These are phyloP conservation scores for Aquatica leii DNA, from an alignment of 2,888 invertebrate species.

Conservation along the genomic window DNA sequence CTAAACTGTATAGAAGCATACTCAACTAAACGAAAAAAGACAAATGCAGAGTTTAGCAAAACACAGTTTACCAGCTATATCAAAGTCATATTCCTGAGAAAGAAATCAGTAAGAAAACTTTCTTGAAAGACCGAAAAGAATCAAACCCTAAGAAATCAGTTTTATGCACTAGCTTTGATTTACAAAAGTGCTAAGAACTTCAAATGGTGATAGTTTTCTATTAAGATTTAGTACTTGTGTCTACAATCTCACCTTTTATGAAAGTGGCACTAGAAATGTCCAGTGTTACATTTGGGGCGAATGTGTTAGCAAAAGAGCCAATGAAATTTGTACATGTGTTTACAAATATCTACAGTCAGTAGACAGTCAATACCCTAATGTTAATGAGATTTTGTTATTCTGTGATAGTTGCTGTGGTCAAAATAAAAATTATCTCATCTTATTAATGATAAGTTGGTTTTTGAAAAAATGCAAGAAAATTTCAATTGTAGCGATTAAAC, in stretches of 20 bases:
- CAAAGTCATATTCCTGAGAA: neutral
- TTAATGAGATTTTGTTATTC: neutral
- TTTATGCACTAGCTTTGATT: neutral
- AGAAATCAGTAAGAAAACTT: neutral
- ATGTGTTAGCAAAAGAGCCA: neutral
- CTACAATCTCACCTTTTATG: neutral
- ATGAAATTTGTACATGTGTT: too few species aligned
- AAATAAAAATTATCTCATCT: too few species aligned
- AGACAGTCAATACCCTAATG: neutral
- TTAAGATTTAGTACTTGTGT: neutral
- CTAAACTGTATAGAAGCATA: conserved; percentile 2
- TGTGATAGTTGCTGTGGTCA: neutral
- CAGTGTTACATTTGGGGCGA: neutral
- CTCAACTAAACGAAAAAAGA: too few species aligned
- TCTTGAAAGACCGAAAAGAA: too few species aligned
- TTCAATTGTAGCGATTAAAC: too few species aligned
- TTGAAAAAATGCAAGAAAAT: too few species aligned
- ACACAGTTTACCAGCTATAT: too few species aligned
- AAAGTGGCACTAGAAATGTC: neutral
- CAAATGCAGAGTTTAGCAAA: neutral
- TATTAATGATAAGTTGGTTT: too few species aligned
- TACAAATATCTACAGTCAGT: neutral
- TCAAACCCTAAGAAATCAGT: neutral
- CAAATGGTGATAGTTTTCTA: neutral
- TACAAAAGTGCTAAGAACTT: too few species aligned